A percentile compares a stretch with the other conserved stretches of the same genome.
These are phyloP conservation scores for Enteromius afrohamiltoni DNA, from an alignment of 2,797 vertebrate genomes.

Conservation along the genomic window DNA sequence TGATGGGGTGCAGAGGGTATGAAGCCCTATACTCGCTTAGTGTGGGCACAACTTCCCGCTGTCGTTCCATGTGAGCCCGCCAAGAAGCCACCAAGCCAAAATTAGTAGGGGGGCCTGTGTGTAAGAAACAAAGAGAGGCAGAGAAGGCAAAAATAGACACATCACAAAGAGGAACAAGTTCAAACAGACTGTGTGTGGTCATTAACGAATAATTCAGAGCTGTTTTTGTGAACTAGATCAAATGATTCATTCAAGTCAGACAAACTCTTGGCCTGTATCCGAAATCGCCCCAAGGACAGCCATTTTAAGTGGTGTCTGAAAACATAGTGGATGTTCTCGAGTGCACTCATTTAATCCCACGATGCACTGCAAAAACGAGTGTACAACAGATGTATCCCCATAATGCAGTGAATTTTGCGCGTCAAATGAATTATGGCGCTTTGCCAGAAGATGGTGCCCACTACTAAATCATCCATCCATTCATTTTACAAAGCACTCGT, in stretches of 20 bases:
- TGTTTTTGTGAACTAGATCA: background rate
- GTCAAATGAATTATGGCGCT: no score
- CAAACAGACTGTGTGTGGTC: background rate
- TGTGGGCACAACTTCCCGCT: slow-evolving; percentile 52
- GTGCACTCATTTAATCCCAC: no score
- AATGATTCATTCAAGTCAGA: background rate
- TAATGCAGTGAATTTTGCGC: no score
- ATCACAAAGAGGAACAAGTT: background rate
- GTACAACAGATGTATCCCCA: no score
- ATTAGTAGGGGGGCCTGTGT: slow-evolving; percentile 78
- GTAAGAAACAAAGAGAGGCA: slow-evolving; percentile 2
- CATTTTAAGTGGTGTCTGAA: no score
- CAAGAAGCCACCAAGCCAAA: slow-evolving; percentile 72
- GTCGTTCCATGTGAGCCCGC: slow-evolving; percentile 61
- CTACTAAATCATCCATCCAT: no score
- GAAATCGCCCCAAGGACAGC: no score
- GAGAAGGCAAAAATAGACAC: background rate
- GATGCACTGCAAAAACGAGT: no score
- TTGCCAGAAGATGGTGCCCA: no score
- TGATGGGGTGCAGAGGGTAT: slow-evolving; percentile 67
- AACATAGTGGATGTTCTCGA: no score
- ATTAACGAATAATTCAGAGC: background rate
- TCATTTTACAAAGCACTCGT: no score
- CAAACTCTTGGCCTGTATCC: background rate
- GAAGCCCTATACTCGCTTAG: slow-evolving; percentile 72